Evolutionary conservation across 2,113 vertebrate genomes (phyloP), one percentile per base, ranked within the genome.

Genomic region (Hirundichthys speculiger): DNA sequence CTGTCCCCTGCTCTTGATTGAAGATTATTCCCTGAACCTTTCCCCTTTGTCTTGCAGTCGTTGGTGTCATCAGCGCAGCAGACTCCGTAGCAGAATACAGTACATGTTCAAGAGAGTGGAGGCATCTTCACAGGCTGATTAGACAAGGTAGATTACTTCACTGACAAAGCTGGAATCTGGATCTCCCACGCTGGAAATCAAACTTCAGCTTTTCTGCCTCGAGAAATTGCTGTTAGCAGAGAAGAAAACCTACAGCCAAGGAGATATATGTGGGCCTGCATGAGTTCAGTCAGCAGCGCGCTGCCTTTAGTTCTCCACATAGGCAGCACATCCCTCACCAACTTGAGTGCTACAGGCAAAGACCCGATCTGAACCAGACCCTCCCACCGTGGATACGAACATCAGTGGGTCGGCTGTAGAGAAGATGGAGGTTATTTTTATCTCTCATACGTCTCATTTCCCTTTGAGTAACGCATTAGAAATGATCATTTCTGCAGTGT

Each of bases 151-250:
- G 19, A 51, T 64, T 24, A 11, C 30, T 69, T 64, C 61, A 57
- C 51, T 51, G 56, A 57, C 43, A 49, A 42, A 54, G 27, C 63
- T 57, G 64, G 52, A 75, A 64, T 55, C 25, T 45, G 64, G 51
- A 52, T 77, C 59, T 51, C 60, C 58, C 56, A 80, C 71, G 69
- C 60, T 61, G 54, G 65, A 77, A 80, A 75, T 79, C 51, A 58
- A 63, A 79, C 56, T 65, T 75, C 61, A 69, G 59, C 63, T 24
- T 66, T 41, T 70, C n/a, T 45, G 55, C 64, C 63, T 41, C 51
- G 7, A 41, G 53, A 71, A 54, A 59, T 57, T 64, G 64, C 74
- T 67, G 55, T 51, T 72, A 58, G 59, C 54, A 46, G 47, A 61
- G 39, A 42, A 55, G 43, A 53, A 50, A 59, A 59, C 61, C 40